Conservation (phyloP, 2,888 invertebrate species). For the Lithodes maja region DNA sequence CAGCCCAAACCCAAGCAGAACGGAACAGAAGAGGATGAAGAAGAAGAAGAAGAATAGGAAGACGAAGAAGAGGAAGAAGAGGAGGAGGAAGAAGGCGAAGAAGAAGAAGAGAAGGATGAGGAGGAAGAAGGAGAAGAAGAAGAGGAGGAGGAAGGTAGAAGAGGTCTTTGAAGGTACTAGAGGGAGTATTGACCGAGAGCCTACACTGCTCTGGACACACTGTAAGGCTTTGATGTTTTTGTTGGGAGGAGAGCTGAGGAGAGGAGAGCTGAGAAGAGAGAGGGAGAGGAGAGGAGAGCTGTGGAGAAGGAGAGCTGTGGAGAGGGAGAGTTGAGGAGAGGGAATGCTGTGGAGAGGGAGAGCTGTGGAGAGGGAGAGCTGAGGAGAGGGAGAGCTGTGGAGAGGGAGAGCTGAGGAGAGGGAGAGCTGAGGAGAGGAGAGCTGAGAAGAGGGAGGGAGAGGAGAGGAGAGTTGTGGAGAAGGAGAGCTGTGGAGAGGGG, state of each 20-base stretch:
- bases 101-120: not conserved
- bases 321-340: not conserved
- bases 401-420: not conserved
- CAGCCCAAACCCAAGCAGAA: not conserved
- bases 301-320: not conserved
- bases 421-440: not conserved
- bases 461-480: too few species aligned
- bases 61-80: not conserved
- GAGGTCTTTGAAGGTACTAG: not conserved
- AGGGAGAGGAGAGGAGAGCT: not conserved
- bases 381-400: not conserved
- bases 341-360: not conserved
- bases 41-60: not conserved
- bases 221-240: not conserved
- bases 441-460: not conserved
- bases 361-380: not conserved
- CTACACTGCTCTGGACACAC: not conserved
- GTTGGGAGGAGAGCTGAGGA: not conserved
- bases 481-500: too few species aligned
- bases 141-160: not conserved
- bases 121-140: not conserved
- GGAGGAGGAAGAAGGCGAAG: not conserved
- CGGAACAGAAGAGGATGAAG: not conserved
- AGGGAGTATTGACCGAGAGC: not conserved
- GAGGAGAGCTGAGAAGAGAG: not conserved